phyloP scores from a whole-genome alignment of 2,797 vertebrate genomes.

The Aeoliscus strigatus region DNA sequence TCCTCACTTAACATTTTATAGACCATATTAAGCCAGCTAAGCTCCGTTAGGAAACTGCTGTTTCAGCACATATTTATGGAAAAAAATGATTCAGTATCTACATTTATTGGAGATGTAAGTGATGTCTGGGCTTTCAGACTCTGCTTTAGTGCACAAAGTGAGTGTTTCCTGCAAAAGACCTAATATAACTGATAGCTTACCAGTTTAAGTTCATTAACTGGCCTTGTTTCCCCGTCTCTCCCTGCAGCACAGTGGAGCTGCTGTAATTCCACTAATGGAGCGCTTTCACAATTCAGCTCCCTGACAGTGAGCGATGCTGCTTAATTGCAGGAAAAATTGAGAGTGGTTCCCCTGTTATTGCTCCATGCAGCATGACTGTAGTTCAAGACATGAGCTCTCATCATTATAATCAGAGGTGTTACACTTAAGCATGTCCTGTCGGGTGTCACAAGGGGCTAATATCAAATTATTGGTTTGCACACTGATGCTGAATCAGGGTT shows the following conservation, averaged over 20 bases:
- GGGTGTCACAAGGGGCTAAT: conserved; percentile 17
- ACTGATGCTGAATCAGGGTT: no score
- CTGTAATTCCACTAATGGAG: conserved; percentile 71
- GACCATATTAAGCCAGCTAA: conserved; percentile 1
- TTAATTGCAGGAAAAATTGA: conserved; percentile 45
- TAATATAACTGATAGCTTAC: conserved; percentile 38
- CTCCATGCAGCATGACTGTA: conserved; percentile 30
- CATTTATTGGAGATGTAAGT: not conserved
- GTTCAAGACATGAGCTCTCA: conserved; percentile 9
- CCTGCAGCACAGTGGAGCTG: conserved; percentile 38
- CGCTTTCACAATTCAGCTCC: conserved; percentile 47
- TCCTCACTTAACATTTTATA: no score
- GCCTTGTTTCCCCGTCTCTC: conserved; percentile 17
- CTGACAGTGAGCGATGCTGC: conserved; percentile 57
- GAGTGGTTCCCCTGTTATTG: conserved; percentile 19
- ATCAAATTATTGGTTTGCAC: conserved; percentile 11
- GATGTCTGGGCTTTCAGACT: not conserved
- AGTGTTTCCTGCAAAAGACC: conserved; percentile 21
- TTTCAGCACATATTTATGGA: conserved; percentile 5
- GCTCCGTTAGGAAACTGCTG: no score
- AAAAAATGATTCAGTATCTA: conserved; percentile 12
- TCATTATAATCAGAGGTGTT: conserved; percentile 17
- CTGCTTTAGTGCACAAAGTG: conserved; percentile 1
- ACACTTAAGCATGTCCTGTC: conserved; percentile 10
- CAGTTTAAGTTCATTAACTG: conserved; percentile 43